Evolutionary conservation across 2,797 vertebrate genomes (phyloP).

Genomic region (Sternotherus odoratus): DNA sequence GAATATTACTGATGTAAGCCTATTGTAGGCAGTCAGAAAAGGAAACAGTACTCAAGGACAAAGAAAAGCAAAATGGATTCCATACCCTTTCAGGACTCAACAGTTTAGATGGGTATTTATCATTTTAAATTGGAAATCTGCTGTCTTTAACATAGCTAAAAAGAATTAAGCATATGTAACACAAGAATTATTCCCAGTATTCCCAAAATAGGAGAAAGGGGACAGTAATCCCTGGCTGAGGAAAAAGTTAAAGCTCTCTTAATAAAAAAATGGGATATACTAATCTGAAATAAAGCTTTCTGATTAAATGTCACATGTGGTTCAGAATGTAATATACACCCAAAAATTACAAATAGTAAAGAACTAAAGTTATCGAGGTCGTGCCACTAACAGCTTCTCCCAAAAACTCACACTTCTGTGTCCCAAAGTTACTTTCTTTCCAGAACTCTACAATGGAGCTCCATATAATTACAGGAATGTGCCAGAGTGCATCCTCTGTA

Average conservation of each 20-base stretch:
- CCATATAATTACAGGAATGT: accelerated
- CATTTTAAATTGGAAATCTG: conserved; percentile 69
- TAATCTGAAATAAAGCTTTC: conserved; percentile 5
- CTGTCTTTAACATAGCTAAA: conserved; percentile 61
- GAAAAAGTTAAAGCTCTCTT: conserved; percentile 22
- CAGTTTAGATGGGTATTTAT: conserved; percentile 59
- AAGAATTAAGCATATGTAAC: conserved; percentile 57
- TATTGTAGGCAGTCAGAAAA: conserved; percentile 64
- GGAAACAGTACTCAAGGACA: conserved; percentile 69
- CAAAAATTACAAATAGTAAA: background rate
- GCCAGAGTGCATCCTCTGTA: conserved; percentile 2
- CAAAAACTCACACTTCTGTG: background rate
- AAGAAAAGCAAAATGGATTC: conserved; percentile 62
- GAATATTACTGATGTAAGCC: conserved; percentile 77
- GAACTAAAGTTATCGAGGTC: background rate
- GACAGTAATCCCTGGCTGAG: conserved; percentile 23
- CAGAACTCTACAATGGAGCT: background rate
- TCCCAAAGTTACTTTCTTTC: background rate
- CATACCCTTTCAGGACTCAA: conserved; percentile 50
- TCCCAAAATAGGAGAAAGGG: conserved; percentile 30
- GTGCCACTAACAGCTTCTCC: background rate
- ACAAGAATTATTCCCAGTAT: conserved; percentile 36
- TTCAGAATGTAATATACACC: background rate
- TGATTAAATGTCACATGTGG: conserved; percentile 34
- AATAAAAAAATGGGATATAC: conserved; percentile 43